phyloP scores from a whole-genome alignment of 2,113 vertebrate species.

The Amphiprion ocellaris region DNA sequence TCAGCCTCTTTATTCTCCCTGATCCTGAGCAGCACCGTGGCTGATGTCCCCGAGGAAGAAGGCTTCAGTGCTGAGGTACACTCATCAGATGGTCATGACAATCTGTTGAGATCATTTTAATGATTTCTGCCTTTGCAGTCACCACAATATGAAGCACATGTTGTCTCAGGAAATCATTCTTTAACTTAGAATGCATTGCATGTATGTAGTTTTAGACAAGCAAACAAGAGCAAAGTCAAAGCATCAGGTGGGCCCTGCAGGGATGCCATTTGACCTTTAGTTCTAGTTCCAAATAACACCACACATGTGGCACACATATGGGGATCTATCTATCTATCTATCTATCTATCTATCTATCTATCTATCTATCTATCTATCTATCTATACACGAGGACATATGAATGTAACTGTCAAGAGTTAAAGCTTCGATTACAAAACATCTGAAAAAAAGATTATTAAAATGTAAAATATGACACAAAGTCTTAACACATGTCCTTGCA shows the following conservation, averaged over 20 bases:
- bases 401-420: too few relatives aligned
- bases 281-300: conserved; percentile 20
- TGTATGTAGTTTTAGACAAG: not conserved
- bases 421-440: too few relatives aligned
- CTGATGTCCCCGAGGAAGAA: conserved; percentile 67
- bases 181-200: not conserved
- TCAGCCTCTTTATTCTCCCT: conserved; percentile 17
- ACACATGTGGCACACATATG: conserved; percentile 20
- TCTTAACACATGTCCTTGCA: too few relatives aligned
- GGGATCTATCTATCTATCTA: not conserved
- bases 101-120: not conserved
- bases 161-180: not conserved
- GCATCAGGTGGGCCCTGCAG: conserved; percentile 5
- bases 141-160: not conserved
- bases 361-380: too few relatives aligned
- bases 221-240: not conserved
- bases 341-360: too few relatives aligned
- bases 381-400: too few relatives aligned
- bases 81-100: too few relatives aligned
- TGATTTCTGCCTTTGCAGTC: not conserved
- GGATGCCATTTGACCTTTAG: conserved; percentile 29
- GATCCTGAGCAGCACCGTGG: conserved; percentile 36
- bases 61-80: conserved; percentile 80
- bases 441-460: too few relatives aligned
- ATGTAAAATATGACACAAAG: too few relatives aligned